Base-by-base conservation (phyloP, 1,140 invertebrate species). In the Gonatopus flavifemur region DNA sequence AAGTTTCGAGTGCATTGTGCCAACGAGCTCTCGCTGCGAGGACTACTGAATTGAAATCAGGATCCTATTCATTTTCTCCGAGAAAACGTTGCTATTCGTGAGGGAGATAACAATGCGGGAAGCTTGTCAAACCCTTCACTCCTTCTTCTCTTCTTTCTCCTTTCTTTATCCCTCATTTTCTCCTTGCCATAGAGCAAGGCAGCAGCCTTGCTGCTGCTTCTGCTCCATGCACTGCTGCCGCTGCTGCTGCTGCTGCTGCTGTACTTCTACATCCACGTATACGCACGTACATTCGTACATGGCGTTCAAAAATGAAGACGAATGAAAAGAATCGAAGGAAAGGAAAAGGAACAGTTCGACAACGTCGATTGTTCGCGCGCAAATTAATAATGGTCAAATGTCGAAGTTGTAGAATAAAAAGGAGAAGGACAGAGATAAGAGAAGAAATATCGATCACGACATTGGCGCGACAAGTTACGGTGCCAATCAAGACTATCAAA, bases 31-130 rank as follows among this genome's bases (percentile, higher is more conserved):
- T 51, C 38, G 25, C 22, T 32, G 31, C 25, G 19, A 45, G 20
- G 35, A 22, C 55, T 15, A 49, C 41, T 43, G 43, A 49, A 46
- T 61, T 50, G 45, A 55, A 55, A 62, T 58, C 55, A 49, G 55
- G 18, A 45, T 52, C 47, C 41, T 31, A 49, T 57, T 51, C 41
- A 45, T 58, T 51, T 49, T 46, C 42, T 42, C 10, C 8, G 20
- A n/a, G 25, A 20, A 30, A 37, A 19, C 30, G 30, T n/a, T 8
- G 32, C 32, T 16, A 12, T n/a, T 9, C 41, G 33, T 15, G 21
- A 20, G 15, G 15, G 8, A n/a, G 39, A 48, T 36, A 32, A 41
- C 31, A 10, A 46, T 18, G 5, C 8, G 18, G 4, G 18, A 2
- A 20, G 13, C 47, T 8, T 40, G 10, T 19, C 28, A 10, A 28